Percentiles rank a stretch among this genome's conserved stretches.
Conservation (phyloP, 2,113 vertebrate species). For the Onychorhynchus coronatus region DNA sequence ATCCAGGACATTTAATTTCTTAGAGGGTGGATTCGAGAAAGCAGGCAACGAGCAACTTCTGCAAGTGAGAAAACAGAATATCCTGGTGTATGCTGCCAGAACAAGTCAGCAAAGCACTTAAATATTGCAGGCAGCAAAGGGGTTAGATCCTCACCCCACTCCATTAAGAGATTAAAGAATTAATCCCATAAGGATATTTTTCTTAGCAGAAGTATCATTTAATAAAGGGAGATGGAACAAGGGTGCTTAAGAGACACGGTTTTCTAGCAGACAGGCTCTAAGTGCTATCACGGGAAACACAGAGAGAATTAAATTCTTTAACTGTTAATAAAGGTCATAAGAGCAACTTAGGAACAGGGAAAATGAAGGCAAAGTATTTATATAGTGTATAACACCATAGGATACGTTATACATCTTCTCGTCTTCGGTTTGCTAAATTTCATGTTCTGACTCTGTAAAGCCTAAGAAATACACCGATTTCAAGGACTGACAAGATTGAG, state of each 20-base stretch:
- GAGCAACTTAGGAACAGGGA: not conserved
- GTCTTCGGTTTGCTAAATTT: not conserved
- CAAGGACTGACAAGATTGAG: fast-evolving
- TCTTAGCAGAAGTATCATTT: not conserved
- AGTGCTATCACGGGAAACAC: not conserved
- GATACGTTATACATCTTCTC: not conserved
- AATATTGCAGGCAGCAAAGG: not conserved
- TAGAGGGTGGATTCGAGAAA: not conserved
- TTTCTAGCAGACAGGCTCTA: not conserved
- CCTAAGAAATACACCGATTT: not conserved
- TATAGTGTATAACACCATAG: not conserved
- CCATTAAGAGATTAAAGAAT: not conserved
- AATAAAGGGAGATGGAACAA: not conserved
- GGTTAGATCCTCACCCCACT: not conserved
- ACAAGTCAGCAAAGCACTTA: not conserved
- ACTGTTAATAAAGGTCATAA: not conserved
- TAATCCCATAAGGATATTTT: not conserved
- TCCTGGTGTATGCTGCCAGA: not conserved
- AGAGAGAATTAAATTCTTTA: not conserved
- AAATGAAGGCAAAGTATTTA: not conserved
- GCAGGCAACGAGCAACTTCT: not conserved
- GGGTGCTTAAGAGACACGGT: not conserved
- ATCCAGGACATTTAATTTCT: not conserved
- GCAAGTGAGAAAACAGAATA: not conserved
- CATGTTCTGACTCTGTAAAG: not conserved